These are phyloP conservation scores for Siniperca undulata DNA, from an alignment of 2,797 vertebrate genomes.

Conservation along the genomic window DNA sequence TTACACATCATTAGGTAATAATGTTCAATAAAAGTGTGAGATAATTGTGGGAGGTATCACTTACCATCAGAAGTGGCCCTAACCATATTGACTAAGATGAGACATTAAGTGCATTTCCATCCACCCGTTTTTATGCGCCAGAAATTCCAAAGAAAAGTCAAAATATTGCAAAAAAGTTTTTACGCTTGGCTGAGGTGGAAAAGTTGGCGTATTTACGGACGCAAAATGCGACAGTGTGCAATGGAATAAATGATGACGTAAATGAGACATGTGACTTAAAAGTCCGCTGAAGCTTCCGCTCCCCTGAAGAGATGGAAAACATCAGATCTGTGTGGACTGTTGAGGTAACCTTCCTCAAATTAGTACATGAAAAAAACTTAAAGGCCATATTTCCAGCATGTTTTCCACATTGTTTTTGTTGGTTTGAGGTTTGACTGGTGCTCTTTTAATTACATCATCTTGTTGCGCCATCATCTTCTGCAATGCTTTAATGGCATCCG, in stretches of 20 bases:
- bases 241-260: too few species aligned
- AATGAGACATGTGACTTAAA: not conserved
- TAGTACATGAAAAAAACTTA: not conserved
- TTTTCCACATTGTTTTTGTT: not conserved
- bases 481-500: not conserved
- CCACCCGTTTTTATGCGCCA: not conserved
- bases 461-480: not conserved
- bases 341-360: too few species aligned
- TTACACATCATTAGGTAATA: not conserved
- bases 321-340: not conserved
- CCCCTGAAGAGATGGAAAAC: not conserved
- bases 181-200: not conserved
- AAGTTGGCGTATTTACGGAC: not conserved
- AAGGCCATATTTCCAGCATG: not conserved
- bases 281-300: too few species aligned
- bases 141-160: not conserved
- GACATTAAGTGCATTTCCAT: not conserved
- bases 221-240: too few species aligned
- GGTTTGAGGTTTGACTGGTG: not conserved
- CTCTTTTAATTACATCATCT: not conserved
- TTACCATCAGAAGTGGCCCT: not conserved
- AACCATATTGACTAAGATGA: not conserved
- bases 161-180: not conserved
- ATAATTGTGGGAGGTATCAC: not conserved
- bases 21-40: not conserved